Conservation (phyloP, 2,888 invertebrate species). For the Myopa testacea region DNA sequence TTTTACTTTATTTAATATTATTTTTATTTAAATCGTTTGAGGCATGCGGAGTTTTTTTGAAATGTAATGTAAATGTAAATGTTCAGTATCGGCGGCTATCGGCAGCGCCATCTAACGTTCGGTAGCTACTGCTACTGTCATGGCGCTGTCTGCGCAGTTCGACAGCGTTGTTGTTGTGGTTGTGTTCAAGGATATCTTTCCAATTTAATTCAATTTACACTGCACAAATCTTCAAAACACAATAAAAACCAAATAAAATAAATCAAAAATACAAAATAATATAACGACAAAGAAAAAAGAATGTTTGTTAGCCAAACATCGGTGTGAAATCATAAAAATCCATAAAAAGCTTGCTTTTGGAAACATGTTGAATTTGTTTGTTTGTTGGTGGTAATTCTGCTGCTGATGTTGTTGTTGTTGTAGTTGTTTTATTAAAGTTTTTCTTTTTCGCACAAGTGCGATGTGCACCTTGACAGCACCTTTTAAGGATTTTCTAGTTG, state of each 20-base stretch:
- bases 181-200: too few relatives aligned
- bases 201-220: background rate
- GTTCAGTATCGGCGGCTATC: background rate
- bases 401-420: background rate
- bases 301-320: background rate
- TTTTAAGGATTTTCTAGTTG: constrained; percentile 20
- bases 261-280: too few relatives aligned
- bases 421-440: background rate
- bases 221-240: background rate
- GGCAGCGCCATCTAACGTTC: background rate
- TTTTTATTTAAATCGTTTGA: constrained; percentile 7
- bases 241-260: too few relatives aligned
- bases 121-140: background rate
- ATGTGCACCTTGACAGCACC: constrained; percentile 24
- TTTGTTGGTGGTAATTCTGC: too few relatives aligned
- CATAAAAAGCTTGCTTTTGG: background rate
- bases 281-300: too few relatives aligned
- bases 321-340: constrained; percentile 8
- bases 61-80: too few relatives aligned
- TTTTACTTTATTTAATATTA: constrained; percentile 7
- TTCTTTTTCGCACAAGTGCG: constrained; percentile 16
- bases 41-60: too few relatives aligned
- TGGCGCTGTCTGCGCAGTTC: background rate
- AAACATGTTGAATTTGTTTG: background rate
- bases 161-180: too few relatives aligned